These are phyloP conservation scores for Ctenicera cuprea DNA, from an alignment of 2,888 invertebrate species.

Conservation along the genomic window DNA sequence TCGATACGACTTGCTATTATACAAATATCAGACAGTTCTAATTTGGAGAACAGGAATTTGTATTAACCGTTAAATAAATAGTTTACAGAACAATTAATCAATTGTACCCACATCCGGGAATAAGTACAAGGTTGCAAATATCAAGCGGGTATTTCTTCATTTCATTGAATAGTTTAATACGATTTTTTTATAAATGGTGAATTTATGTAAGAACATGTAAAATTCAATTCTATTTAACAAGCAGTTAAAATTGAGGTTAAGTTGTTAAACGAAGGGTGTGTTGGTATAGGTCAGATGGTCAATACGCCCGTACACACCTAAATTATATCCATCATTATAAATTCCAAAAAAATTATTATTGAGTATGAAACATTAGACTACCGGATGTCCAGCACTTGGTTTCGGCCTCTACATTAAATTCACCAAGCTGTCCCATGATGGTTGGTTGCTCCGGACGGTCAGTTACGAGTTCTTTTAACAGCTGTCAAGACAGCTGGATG, in stretches of 20 bases:
- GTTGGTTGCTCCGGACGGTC: constrained; percentile 30
- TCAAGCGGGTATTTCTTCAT: neutral
- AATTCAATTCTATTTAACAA: neutral
- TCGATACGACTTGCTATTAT: too few species aligned
- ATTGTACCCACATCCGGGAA: constrained; percentile 20
- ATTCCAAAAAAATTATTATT: constrained; percentile 31
- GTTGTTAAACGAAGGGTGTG: neutral
- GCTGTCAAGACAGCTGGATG: constrained; percentile 29
- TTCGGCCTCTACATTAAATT: constrained; percentile 21
- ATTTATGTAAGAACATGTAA: neutral
- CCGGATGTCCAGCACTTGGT: constrained; percentile 36
- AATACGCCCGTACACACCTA: neutral
- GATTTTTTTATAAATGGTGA: neutral
- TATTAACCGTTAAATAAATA: too few species aligned
- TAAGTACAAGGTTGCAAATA: neutral
- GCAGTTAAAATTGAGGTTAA: neutral
- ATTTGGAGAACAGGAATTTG: neutral
- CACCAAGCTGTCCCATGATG: constrained; percentile 9
- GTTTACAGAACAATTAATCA: too few species aligned
- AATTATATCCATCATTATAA: constrained; percentile 7
- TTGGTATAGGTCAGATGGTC: constrained; percentile 36
- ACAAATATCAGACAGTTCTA: too few species aligned
- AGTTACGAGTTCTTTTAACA: constrained; percentile 17
- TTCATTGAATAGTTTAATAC: neutral
- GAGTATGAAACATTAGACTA: constrained; percentile 35